A percentile compares a stretch with the other conserved stretches of the same genome.
phyloP scores from a whole-genome alignment of 2,797 vertebrate species.

The Leucoraja ocellata region DNA sequence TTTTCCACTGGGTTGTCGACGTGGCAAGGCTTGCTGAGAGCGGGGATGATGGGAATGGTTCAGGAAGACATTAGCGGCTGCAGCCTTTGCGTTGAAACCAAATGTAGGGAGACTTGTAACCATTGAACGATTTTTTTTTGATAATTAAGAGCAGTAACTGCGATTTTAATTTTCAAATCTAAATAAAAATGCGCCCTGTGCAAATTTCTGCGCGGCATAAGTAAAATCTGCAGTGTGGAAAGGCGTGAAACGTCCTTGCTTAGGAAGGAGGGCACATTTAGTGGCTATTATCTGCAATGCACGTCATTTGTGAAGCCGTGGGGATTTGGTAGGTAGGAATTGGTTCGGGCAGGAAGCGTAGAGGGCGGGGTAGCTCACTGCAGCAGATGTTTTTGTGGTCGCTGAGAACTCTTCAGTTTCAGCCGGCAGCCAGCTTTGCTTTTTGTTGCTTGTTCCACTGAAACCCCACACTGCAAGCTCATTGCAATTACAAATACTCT shows the following conservation, averaged over 20 bases:
- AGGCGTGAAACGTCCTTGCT: not conserved
- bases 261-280: constrained; percentile 1
- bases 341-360: not conserved
- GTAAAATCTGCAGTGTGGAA: not conserved
- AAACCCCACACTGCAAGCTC: not conserved
- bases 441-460: constrained; percentile 16
- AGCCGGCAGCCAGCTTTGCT: not conserved
- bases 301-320: constrained; percentile 21
- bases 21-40: constrained; percentile 13
- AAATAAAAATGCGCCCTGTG: not conserved
- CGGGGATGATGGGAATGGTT: not conserved
- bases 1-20: constrained; percentile 31
- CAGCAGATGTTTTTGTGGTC: constrained; percentile 35
- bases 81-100: not conserved
- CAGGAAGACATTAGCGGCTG: not conserved
- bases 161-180: not conserved
- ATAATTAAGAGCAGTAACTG: not conserved
- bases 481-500: not conserved
- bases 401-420: not conserved
- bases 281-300: constrained; percentile 35
- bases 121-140: not conserved
- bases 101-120: not conserved
- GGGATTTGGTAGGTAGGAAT: constrained; percentile 12
- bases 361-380: constrained; percentile 27
- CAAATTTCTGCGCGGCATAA: not conserved